A percentile compares a stretch with the other conserved stretches of the same genome.
Evolutionary conservation across 2,888 invertebrate genomes (phyloP).

Genomic region (Allolobophora icterica): DNA sequence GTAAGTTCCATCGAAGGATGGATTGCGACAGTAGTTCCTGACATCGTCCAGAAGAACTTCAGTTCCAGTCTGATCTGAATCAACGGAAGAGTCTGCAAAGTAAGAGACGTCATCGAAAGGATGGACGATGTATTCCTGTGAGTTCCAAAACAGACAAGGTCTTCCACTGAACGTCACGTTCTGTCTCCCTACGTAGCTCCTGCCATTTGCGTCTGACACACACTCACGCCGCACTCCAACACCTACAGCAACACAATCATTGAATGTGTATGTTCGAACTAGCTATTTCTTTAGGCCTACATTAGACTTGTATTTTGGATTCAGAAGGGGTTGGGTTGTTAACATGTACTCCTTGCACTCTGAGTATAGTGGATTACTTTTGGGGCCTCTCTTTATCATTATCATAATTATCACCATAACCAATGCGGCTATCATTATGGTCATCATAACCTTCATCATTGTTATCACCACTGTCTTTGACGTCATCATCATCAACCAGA

Average conservation of each 20-base stretch:
- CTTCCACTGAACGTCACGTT: neutral
- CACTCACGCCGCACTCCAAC: neutral
- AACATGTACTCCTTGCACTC: too few relatives aligned
- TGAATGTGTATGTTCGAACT: too few relatives aligned
- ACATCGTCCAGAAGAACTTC: neutral
- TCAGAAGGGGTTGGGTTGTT: too few relatives aligned
- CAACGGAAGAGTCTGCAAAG: neutral
- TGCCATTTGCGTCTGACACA: neutral
- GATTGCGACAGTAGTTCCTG: constrained; percentile 35
- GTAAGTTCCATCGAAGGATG: constrained; percentile 14
- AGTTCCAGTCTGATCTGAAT: neutral
- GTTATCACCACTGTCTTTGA: too few relatives aligned
- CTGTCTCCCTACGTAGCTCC: neutral
- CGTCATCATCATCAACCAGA: too few relatives aligned
- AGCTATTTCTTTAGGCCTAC: too few relatives aligned
- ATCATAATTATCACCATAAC: too few relatives aligned
- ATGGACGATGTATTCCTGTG: neutral
- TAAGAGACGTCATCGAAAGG: neutral
- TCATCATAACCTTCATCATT: too few relatives aligned
- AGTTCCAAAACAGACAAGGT: neutral
- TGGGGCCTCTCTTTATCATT: too few relatives aligned
- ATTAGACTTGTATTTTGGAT: too few relatives aligned
- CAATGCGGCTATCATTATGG: too few relatives aligned
- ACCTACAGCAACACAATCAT: neutral
- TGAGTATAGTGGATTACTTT: too few relatives aligned